These are phyloP conservation scores for Crypturellus undulatus DNA, from an alignment of 2,113 vertebrate species.

Conservation along the genomic window DNA sequence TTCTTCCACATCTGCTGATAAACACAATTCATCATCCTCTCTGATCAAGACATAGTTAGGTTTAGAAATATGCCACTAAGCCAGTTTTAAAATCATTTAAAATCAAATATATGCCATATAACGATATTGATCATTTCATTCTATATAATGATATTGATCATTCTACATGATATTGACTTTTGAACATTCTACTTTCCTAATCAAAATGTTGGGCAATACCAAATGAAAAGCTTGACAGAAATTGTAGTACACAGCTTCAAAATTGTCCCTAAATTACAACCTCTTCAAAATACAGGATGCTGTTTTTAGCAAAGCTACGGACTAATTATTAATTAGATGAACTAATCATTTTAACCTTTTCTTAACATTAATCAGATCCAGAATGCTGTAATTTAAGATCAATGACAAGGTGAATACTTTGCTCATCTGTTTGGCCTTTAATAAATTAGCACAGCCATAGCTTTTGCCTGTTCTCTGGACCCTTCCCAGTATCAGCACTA, in stretches of 20 bases:
- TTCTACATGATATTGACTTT: background rate
- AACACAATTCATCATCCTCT: background rate
- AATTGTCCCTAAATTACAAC: background rate
- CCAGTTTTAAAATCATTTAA: background rate
- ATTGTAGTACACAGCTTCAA: background rate
- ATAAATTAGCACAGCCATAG: background rate
- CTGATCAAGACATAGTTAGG: background rate
- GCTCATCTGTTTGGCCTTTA: background rate
- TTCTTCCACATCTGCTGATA: background rate
- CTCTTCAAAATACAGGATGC: background rate
- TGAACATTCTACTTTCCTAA: background rate
- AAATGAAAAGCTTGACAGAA: background rate
- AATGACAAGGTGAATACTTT: background rate
- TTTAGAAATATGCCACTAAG: background rate
- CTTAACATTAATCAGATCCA: conserved; percentile 11
- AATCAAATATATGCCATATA: too few species aligned
- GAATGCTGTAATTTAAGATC: background rate
- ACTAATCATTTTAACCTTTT: conserved; percentile 14
- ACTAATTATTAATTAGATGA: background rate
- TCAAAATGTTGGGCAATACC: background rate
- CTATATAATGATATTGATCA: too few species aligned
- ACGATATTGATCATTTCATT: too few species aligned
- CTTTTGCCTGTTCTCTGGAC: background rate
- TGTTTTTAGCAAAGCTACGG: background rate
- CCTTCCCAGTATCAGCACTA: background rate